Conservation (phyloP, 2,888 invertebrate species). For the Pollenia amentaria region DNA sequence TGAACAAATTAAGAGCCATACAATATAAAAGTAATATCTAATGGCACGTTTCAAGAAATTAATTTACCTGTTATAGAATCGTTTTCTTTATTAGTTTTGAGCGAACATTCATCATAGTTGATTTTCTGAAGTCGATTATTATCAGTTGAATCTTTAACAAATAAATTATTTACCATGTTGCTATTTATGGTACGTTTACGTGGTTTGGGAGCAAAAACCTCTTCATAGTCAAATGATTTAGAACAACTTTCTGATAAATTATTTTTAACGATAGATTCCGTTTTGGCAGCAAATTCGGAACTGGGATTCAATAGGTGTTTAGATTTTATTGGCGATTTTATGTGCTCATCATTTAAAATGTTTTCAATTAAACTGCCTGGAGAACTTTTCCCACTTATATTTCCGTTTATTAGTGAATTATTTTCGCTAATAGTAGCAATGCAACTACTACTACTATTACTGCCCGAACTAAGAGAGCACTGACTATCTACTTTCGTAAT, state of each 20-base stretch:
- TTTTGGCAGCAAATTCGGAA: constrained; percentile 3
- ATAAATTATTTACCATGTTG: constrained; percentile 16
- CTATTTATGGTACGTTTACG: background rate
- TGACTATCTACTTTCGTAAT: constrained; percentile 72
- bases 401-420: constrained; percentile 79
- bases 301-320: constrained; percentile 5
- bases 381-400: constrained; percentile 82
- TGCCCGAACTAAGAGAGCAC: constrained; percentile 74
- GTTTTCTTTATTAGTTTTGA: background rate
- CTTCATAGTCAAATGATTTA: constrained; percentile 33
- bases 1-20: too few relatives aligned
- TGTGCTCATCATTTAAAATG: constrained; percentile 58
- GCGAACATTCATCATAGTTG: constrained; percentile 25
- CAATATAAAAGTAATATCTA: too few relatives aligned
- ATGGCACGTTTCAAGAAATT: background rate
- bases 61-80: constrained; percentile 46
- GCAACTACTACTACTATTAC: constrained; percentile 59
- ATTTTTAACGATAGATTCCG: background rate
- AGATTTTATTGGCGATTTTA: background rate
- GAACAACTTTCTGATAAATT: constrained; percentile 21
- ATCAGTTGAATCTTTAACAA: constrained; percentile 16
- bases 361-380: constrained; percentile 80
- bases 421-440: constrained; percentile 70
- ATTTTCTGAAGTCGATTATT: constrained; percentile 23
- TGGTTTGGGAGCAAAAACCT: background rate